These are phyloP conservation scores for Agrotis exclamationis DNA, from an alignment of 2,888 invertebrate genomes.

Conservation along the genomic window DNA sequence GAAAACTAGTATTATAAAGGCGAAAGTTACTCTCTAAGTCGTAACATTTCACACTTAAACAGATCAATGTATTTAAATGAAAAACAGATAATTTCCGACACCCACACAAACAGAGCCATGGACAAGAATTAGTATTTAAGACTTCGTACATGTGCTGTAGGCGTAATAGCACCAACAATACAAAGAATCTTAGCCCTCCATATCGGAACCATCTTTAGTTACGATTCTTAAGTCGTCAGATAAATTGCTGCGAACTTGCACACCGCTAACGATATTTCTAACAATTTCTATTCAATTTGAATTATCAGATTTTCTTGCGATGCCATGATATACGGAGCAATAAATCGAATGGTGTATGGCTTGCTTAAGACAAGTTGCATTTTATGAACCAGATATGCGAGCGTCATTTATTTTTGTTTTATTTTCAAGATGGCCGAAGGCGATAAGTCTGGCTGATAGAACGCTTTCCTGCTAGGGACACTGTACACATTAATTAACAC, in stretches of 20 bases:
- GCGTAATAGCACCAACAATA: conserved; percentile 42
- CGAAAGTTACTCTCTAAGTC: no score
- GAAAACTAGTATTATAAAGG: no score
- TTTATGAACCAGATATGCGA: conserved; percentile 68
- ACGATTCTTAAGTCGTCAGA: conserved; percentile 44
- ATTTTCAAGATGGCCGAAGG: conserved; percentile 66
- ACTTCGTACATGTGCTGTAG: not conserved
- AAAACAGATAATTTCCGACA: not conserved
- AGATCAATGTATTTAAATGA: not conserved
- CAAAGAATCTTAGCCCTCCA: conserved; percentile 5
- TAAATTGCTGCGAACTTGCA: conserved; percentile 48
- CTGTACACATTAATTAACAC: conserved; percentile 64
- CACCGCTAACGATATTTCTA: conserved; percentile 53
- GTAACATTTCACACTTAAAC: not conserved
- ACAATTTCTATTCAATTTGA: conserved; percentile 55
- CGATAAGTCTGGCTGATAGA: conserved; percentile 66
- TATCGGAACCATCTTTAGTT: conserved; percentile 46
- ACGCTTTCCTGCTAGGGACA: conserved; percentile 64
- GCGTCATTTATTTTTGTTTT: conserved; percentile 62
- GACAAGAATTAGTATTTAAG: not conserved
- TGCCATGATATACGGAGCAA: conserved; percentile 40
- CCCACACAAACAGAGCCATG: not conserved
- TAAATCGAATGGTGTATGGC: conserved; percentile 54
- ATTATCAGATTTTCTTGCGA: conserved; percentile 51
- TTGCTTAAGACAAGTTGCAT: conserved; percentile 62